Evolutionary conservation across 2,113 vertebrate genomes (phyloP), one percentile per base, ranked within the genome.

Genomic region (Zapus hudsonius): DNA sequence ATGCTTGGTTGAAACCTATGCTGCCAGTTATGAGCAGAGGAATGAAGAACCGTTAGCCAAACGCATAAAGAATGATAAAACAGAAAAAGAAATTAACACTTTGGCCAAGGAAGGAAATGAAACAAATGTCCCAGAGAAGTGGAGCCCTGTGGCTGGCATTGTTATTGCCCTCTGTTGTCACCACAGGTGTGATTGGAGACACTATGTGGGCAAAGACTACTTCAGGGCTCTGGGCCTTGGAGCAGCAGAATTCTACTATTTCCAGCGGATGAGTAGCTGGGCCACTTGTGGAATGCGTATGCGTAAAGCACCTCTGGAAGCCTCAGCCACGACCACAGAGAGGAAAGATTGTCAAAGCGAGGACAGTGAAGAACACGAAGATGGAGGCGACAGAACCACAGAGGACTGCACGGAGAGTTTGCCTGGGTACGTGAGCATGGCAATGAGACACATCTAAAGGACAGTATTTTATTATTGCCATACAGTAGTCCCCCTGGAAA

Each of bases 261-360:
- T 99, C 97, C 99, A 99, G 95, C 98, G 99, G 86, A 99, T 99
- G 99, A 99, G 99, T 84, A 99, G 99, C 92, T 99, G 99, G 99
- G 99, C 99, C 2, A 99, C 99, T 1, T 99, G 99, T 96, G 99
- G 99, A 55, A 97, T 98, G 98, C 96, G 66, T 95, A 97, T 98
- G 98, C 96, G 66, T 95, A 97, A 95, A 87, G 80, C 93, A 12
- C n/a, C 83, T 89, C 19, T 66, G 66, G 97, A 95, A 96, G 44
- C 74, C 25, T 92, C 86, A 61, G 0, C 57, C 20, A 47, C 36
- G 29, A 57, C 91, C 69, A 42, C 96, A 90, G 86, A 83, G 81
- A 47, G 55, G 73, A 89, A 96, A 90, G 93, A 63, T 3, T 3
- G 89, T 13, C 44, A 86, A 15, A 82, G 2, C 7, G 87, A 42